Conservation (phyloP, 2,888 invertebrate genomes). For the Rutpela maculata region DNA sequence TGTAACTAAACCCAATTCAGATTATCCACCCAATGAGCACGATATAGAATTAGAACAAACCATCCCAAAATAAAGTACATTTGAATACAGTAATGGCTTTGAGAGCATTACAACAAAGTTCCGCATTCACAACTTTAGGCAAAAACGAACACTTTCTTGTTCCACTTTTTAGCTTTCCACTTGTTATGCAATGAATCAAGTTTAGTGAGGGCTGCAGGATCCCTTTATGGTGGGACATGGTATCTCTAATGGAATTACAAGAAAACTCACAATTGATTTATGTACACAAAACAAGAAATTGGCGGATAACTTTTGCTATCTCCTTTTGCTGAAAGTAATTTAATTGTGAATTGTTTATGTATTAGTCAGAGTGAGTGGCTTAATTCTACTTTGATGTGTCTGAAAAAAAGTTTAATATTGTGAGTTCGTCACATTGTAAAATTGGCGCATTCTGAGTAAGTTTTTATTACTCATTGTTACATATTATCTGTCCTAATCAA, state of each 20-base stretch:
- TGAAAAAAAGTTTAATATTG: background rate
- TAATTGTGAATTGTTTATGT: constrained; percentile 11
- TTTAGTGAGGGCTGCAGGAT: constrained; percentile 30
- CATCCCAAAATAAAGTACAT: constrained; percentile 12
- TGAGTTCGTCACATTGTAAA: too few species aligned
- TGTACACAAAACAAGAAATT: constrained; percentile 47
- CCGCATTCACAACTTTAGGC: constrained; percentile 14
- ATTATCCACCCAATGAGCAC: background rate
- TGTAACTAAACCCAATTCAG: too few species aligned
- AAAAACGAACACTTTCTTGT: constrained; percentile 41
- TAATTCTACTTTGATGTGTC: background rate
- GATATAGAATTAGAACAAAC: constrained; percentile 7
- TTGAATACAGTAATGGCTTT: constrained; percentile 28
- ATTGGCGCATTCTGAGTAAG: too few species aligned
- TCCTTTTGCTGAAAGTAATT: constrained; percentile 25
- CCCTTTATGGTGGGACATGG: constrained; percentile 45
- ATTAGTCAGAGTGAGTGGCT: constrained; percentile 3
- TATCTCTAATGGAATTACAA: constrained; percentile 49
- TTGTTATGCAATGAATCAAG: constrained; percentile 52
- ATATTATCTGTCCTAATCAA: too few species aligned
- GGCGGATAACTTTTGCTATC: constrained; percentile 40
- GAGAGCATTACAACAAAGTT: constrained; percentile 31
- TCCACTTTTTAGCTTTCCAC: constrained; percentile 45
- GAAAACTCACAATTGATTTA: constrained; percentile 53
- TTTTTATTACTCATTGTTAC: too few species aligned